A percentile compares a stretch with the other conserved stretches of the same genome.
These are phyloP conservation scores for Eutolmus rufibarbis DNA, from an alignment of 2,888 invertebrate species.

Conservation along the genomic window DNA sequence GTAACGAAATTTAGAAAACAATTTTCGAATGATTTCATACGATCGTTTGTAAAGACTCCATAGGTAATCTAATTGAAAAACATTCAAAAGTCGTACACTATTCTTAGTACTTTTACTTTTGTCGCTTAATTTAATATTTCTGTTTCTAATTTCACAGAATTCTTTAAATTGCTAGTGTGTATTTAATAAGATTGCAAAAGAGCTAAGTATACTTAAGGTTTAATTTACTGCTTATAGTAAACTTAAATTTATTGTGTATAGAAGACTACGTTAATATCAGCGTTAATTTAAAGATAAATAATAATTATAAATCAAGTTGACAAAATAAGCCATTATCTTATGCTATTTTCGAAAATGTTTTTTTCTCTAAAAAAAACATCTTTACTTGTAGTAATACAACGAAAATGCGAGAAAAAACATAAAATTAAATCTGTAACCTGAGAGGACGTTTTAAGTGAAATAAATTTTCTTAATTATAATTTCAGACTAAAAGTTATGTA, in stretches of 20 bases:
- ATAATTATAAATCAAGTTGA: neutral
- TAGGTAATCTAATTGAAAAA: too few relatives aligned
- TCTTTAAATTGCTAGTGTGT: too few relatives aligned
- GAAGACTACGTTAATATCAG: neutral
- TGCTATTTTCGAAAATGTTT: neutral
- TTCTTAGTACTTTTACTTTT: too few relatives aligned
- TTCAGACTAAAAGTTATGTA: slow-evolving; percentile 45
- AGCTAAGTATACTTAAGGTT: neutral
- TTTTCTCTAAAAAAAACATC: neutral
- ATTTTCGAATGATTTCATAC: too few relatives aligned
- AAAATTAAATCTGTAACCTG: neutral
- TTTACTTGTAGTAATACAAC: neutral
- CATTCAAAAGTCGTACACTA: too few relatives aligned
- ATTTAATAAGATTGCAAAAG: too few relatives aligned
- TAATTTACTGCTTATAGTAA: neutral
- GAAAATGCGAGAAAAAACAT: neutral
- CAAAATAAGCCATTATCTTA: neutral
- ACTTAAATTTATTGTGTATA: neutral
- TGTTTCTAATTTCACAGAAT: too few relatives aligned
- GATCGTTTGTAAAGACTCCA: too few relatives aligned
- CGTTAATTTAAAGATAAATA: neutral
- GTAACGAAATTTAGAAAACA: too few relatives aligned
- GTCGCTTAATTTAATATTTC: too few relatives aligned
- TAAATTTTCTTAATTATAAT: slow-evolving; percentile 44
- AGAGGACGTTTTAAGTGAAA: slow-evolving; percentile 26